Base-by-base conservation (phyloP, 1,140 invertebrate genomes). In the Bombus confusus region DNA sequence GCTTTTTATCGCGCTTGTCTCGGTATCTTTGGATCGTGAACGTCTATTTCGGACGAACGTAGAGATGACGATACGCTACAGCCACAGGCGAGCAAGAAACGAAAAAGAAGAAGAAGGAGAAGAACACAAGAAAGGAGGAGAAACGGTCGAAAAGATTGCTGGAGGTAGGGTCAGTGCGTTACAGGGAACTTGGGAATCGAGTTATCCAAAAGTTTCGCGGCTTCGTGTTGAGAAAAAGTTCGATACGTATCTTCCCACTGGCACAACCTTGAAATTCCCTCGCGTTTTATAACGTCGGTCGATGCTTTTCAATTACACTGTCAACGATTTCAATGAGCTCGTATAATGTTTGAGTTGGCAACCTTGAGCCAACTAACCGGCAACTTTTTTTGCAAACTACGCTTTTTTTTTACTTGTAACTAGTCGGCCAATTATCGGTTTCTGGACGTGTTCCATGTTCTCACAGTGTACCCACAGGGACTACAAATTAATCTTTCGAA, bases 191-290 rank as follows among this genome's bases (percentile, higher is more conserved):
- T 86, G 31, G 74, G 79, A 85, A 87, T 87, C 66, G 81, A 89
- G 85, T 88, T 88, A 74, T 31, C 62, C 52, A 57, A 88, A 88
- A 86, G 68, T 89, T 88, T 69, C 43, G 34, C 68, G 62, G 47
- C 37, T 9, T 31, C 28, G 10, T 31, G 82, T 12, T 0, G 28
- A 25, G 62, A 76, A 85, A 62, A 85, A 88, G 47, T 86, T 88
- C 66, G 82, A 80, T 52, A 52, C 47, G 47, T 52, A 8, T 52
- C 18, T 52, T 52, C 18, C 47, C 68, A 37, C 57, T 34, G 39
- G 3, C 47, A 1, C 68, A 75, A 88, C 88, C 88, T 89, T 89
- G 87, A 88, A 88, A 89, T 83, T 89, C 22, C 34, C 43, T 31
- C 34, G 59, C 59, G 25, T 31, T 8, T 52, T 39, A 28, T 9